Conservation (phyloP, 2,888 invertebrate genomes). For the Chymomyza fuscimana region DNA sequence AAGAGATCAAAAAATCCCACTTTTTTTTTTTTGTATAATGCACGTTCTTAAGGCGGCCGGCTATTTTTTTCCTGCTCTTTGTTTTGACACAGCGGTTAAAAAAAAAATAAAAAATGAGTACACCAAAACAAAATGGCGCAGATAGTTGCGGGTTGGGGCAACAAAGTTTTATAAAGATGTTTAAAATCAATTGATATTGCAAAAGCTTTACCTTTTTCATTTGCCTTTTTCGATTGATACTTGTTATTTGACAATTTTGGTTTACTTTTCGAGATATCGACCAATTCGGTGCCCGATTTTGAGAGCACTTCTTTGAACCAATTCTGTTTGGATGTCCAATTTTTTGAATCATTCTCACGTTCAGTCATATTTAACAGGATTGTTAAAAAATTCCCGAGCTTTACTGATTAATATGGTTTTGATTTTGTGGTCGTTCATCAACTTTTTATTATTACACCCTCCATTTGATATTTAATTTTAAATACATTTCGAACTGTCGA, state of each 20-base stretch:
- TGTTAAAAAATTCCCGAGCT: conserved; percentile 8
- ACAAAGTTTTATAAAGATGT: conserved; percentile 23
- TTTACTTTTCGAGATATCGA: conserved; percentile 75
- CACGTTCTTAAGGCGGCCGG: no score
- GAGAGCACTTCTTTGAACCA: conserved; percentile 81
- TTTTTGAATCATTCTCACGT: conserved; percentile 67
- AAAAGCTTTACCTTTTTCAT: conserved; percentile 67
- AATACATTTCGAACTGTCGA: no score
- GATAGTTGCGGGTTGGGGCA: not conserved
- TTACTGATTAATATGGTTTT: conserved; percentile 12
- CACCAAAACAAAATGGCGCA: conserved; percentile 74
- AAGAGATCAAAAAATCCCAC: not conserved
- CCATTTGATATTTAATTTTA: no score
- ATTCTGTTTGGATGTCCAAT: conserved; percentile 79
- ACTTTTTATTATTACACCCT: no score
- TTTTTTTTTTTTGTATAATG: no score
- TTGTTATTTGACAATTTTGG: conserved; percentile 26
- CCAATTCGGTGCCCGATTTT: conserved; percentile 79
- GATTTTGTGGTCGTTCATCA: conserved; percentile 4
- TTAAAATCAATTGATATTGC: conserved; percentile 2
- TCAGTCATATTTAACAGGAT: conserved; percentile 60
- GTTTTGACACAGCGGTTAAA: conserved; percentile 13
- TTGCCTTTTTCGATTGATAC: conserved; percentile 20
- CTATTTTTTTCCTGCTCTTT: conserved; percentile 23
- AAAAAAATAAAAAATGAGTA: conserved; percentile 44